A percentile compares a stretch with the other conserved stretches of the same genome.
Evolutionary conservation across 2,797 vertebrate species (phyloP).

Genomic region (Sparidentex hasta): DNA sequence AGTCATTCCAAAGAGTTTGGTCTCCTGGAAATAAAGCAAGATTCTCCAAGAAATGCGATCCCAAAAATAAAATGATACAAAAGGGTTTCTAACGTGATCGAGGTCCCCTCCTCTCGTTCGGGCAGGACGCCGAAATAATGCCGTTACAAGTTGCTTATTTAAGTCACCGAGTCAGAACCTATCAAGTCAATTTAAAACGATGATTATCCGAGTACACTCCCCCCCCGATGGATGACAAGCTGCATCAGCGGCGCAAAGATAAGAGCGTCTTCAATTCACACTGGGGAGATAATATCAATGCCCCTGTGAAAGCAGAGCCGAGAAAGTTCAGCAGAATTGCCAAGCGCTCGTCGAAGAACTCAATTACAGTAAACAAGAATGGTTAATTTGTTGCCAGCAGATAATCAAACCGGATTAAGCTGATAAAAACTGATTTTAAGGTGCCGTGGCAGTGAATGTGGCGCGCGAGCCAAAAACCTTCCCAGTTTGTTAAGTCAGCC

Average conservation of each 20-base stretch:
- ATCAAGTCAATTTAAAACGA: constrained; percentile 77
- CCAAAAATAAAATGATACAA: constrained; percentile 21
- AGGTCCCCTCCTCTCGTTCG: constrained; percentile 8
- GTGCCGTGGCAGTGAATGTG: constrained; percentile 64
- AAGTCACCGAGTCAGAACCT: constrained; percentile 68
- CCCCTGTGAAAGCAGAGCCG: constrained; percentile 76
- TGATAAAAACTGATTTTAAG: constrained; percentile 81
- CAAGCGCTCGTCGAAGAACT: constrained; percentile 75
- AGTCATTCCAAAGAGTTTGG: constrained; percentile 88
- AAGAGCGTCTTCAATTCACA: constrained; percentile 76
- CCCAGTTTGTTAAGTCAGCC: constrained; percentile 65
- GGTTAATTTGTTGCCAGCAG: constrained; percentile 81
- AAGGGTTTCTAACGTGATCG: constrained; percentile 12
- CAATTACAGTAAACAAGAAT: constrained; percentile 84
- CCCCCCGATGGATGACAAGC: constrained; percentile 80
- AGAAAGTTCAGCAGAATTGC: constrained; percentile 77
- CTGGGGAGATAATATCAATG: constrained; percentile 79
- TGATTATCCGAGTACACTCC: constrained; percentile 72
- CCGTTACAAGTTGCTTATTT: constrained; percentile 60
- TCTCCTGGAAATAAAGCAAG: constrained; percentile 59
- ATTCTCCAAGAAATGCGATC: constrained; percentile 57
- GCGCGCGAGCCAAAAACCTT: constrained; percentile 53
- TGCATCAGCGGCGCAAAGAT: constrained; percentile 77
- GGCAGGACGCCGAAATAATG: constrained; percentile 43
- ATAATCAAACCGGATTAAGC: constrained; percentile 83